Evolutionary conservation across 1,140 invertebrate species (phyloP), one percentile per base, ranked within the genome.

Genomic region (Temnothorax longispinosus): DNA sequence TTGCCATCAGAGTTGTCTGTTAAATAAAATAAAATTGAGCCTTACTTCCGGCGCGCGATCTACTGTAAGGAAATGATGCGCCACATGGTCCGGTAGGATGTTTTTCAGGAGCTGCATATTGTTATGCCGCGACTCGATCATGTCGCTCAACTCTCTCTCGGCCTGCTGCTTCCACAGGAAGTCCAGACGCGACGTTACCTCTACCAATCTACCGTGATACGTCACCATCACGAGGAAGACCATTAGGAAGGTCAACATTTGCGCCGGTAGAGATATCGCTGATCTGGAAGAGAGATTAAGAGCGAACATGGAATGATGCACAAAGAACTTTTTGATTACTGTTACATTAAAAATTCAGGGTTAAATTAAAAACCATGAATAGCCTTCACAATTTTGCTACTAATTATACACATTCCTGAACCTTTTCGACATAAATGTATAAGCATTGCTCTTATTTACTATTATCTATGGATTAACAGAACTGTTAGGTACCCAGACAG

Each of bases 111-210:
- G 95, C 91, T 98, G 98, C 87, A 97, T 96, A 92, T 99, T 99
- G 89, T 98, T 98, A 85, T 97, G 96, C 64, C 98, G 96, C 5
- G 98, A 98, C 90, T 98, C 98, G 86, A 97, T 97, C 98, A 99
- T 99, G 92, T 99, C 98, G n/a, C 96, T 96, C 32, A 99, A 96
- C 93, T 99, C 98, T 65, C 97, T 96, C 94, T 99, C 97, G 0
- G 98, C 98, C 93, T 99, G 98, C 91, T 98, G 97, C 94, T 99
- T 99, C 99, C 99, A 99, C 7, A 99, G 96, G 94, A 99, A 99
- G 95, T 99, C 98, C 58, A 99, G 96, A 54, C 99, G 95, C 1
- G 98, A 98, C 2, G 98, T 98, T 0, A 98, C 97, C 95, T 99
- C 98, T 1, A 98, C 98, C 21, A 99, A 95, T 80, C 98, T 96